phyloP scores from a whole-genome alignment of 2,113 vertebrate genomes.

The Erythrolamprus reginae region DNA sequence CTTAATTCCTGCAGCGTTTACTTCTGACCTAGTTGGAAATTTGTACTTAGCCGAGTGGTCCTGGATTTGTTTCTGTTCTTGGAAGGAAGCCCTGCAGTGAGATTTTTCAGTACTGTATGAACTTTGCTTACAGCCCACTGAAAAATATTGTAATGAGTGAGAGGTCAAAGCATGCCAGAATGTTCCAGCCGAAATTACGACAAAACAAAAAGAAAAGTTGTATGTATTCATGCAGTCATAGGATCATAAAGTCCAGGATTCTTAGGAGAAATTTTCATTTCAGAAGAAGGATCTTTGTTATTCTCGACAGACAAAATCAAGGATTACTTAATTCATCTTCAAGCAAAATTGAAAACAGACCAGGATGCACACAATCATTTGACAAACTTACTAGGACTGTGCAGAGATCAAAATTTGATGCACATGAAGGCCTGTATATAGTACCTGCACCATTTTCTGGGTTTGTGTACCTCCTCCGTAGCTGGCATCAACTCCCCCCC shows the following conservation, averaged over 20 bases:
- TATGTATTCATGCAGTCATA: neutral
- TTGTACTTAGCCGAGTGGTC: neutral
- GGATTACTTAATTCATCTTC: neutral
- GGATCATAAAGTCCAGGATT: neutral
- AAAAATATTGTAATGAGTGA: neutral
- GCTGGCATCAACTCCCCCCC: too few relatives aligned
- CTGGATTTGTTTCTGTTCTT: neutral
- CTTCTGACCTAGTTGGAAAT: neutral
- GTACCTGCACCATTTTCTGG: neutral
- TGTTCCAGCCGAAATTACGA: neutral
- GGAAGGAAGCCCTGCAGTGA: neutral
- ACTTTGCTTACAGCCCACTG: neutral
- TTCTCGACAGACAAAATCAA: neutral
- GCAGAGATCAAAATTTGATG: neutral
- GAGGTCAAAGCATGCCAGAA: neutral
- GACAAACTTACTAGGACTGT: neutral
- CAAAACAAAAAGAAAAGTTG: neutral
- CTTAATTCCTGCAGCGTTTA: neutral
- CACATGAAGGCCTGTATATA: neutral
- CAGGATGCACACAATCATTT: neutral
- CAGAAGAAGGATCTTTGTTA: neutral
- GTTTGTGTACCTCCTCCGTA: neutral
- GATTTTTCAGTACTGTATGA: neutral
- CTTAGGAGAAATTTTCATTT: neutral
- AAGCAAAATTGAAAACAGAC: neutral